A percentile compares a stretch with the other conserved stretches of the same genome.
Evolutionary conservation across 2,888 invertebrate species (phyloP).

Genomic region (Hipparchia sbordonii): DNA sequence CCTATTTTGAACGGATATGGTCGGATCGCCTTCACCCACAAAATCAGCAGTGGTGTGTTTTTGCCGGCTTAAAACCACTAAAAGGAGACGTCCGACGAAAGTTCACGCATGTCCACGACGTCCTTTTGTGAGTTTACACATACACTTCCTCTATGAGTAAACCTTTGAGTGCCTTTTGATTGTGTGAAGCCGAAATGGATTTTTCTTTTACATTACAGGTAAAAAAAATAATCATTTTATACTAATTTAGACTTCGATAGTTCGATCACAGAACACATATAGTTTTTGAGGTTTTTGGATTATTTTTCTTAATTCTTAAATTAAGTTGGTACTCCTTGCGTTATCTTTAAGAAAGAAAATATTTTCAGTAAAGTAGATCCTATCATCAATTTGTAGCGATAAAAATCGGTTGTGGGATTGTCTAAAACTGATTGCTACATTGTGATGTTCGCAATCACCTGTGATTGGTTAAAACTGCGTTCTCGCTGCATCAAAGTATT

Average conservation of each 20-base stretch:
- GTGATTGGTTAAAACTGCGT: no score
- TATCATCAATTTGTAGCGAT: no score
- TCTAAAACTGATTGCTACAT: no score
- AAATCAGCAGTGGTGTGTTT: slow-evolving; percentile 51
- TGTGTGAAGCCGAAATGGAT: slow-evolving; percentile 31
- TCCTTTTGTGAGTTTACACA: slow-evolving; percentile 46
- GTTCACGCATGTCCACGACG: slow-evolving; percentile 53
- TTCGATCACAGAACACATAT: no score
- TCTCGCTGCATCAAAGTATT: no score
- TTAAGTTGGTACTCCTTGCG: no score
- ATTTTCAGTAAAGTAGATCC: no score
- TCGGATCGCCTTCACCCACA: slow-evolving; percentile 78
- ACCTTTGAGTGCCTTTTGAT: slow-evolving; percentile 21
- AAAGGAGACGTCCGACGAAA: slow-evolving; percentile 64
- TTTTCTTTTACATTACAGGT: slow-evolving; percentile 40
- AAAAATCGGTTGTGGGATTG: no score
- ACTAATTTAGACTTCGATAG: neutral
- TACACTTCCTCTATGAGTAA: slow-evolving; percentile 36
- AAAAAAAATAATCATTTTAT: slow-evolving; percentile 16
- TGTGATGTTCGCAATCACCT: no score
- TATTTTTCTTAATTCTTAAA: neutral
- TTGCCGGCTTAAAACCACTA: slow-evolving; percentile 62
- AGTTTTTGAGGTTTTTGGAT: neutral
- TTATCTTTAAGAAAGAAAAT: no score
- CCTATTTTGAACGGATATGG: slow-evolving; percentile 58